Evolutionary conservation across 2,888 invertebrate genomes (phyloP).

Genomic region (Morinoia aosen): DNA sequence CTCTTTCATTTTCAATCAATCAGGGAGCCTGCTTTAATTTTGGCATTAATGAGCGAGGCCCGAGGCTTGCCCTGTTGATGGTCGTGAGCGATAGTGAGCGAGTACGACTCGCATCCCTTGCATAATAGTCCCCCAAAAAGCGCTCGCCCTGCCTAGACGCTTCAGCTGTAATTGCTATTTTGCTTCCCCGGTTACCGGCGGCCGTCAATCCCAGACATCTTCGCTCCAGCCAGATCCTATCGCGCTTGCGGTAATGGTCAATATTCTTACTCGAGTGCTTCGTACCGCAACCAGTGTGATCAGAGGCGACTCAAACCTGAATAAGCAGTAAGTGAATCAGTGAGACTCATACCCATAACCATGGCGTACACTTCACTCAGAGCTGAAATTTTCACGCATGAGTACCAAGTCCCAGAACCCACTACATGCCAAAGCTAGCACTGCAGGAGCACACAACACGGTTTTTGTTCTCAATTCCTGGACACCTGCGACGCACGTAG

Average conservation of each 20-base stretch:
- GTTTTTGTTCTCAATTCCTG: not conserved
- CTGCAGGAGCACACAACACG: not conserved
- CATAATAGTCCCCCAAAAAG: conserved; percentile 20
- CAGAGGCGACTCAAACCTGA: not conserved
- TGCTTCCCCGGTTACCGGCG: not conserved
- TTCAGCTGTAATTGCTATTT: conserved; percentile 30
- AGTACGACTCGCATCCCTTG: conserved; percentile 1
- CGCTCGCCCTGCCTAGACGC: not conserved
- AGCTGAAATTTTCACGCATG: not conserved
- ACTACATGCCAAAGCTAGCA: not conserved
- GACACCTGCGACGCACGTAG: not conserved
- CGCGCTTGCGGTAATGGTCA: not conserved
- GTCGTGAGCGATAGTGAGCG: conserved; percentile 39
- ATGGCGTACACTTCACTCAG: not conserved
- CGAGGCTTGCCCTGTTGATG: not conserved
- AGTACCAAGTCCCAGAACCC: not conserved
- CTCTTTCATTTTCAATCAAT: conserved; percentile 52
- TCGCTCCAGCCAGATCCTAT: not conserved
- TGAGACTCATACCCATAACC: not conserved
- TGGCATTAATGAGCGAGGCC: conserved; percentile 51
- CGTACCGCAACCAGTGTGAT: not conserved
- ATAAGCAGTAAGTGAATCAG: not conserved
- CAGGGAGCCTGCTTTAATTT: conserved; percentile 38
- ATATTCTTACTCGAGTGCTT: not conserved
- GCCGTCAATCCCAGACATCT: not conserved